These are phyloP conservation scores for Pseudomyrmex gracilis DNA, from an alignment of 1,140 invertebrate species.

Conservation along the genomic window DNA sequence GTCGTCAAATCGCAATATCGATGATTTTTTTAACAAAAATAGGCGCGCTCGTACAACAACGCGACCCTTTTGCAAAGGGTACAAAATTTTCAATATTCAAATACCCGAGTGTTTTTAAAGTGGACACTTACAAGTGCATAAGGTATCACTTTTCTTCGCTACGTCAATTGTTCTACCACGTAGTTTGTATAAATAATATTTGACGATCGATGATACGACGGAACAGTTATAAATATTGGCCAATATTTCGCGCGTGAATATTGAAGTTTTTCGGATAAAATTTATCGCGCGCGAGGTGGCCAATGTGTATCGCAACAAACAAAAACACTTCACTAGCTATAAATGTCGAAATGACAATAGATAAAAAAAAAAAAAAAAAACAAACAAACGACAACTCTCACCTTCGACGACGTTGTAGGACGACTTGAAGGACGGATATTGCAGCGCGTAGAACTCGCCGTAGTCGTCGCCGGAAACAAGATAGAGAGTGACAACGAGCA, in stretches of 20 bases:
- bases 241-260: neutral
- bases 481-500: conserved; percentile 79
- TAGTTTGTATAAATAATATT: neutral
- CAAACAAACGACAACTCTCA: conserved; percentile 37
- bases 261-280: neutral
- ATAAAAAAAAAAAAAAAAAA: too few relatives aligned
- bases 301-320: too few relatives aligned
- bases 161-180: neutral
- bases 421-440: conserved; percentile 70
- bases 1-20: neutral
- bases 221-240: neutral
- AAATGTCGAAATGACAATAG: too few relatives aligned
- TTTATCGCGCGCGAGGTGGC: neutral
- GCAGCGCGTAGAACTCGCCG: conserved; percentile 70
- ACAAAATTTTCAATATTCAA: neutral
- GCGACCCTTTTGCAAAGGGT: neutral
- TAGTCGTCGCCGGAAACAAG: conserved; percentile 70
- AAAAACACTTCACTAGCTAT: too few relatives aligned
- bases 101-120: neutral
- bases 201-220: conserved; percentile 3
- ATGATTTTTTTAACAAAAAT: neutral
- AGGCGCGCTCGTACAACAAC: too few relatives aligned
- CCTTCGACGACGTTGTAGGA: conserved; percentile 71
- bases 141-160: neutral
- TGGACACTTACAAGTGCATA: neutral